Evolutionary conservation across 2,888 invertebrate genomes (phyloP).

Genomic region (Ophion obscuratus): DNA sequence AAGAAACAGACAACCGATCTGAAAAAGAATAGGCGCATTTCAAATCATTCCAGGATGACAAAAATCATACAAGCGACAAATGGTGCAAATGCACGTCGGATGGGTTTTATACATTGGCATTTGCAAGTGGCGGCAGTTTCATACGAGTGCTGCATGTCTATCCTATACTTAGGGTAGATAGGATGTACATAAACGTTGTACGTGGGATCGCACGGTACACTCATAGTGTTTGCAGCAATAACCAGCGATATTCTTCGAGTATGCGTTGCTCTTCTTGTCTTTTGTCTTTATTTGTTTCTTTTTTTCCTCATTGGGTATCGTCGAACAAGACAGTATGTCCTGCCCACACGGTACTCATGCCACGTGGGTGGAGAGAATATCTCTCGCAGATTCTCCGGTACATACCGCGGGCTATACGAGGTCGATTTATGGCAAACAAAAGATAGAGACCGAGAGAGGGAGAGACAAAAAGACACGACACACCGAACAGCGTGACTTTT

Average conservation of each 20-base stretch:
- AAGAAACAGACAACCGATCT: no score
- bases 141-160: background rate
- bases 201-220: slow-evolving; percentile 15
- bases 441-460: slow-evolving; percentile 21
- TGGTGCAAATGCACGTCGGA: background rate
- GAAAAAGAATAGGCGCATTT: no score
- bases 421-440: slow-evolving; percentile 54
- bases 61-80: background rate
- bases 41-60: no score
- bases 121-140: background rate
- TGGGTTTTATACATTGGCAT: no score
- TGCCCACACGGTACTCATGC: slow-evolving; percentile 72
- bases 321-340: slow-evolving; percentile 76
- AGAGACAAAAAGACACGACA: slow-evolving; percentile 22
- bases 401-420: slow-evolving; percentile 61
- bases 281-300: background rate
- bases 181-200: no score
- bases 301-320: slow-evolving; percentile 65
- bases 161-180: no score
- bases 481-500: slow-evolving; percentile 42
- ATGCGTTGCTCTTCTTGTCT: background rate
- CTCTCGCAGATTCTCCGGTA: slow-evolving; percentile 44
- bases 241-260: slow-evolving; percentile 53
- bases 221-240: slow-evolving; percentile 55
- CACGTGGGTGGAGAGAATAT: slow-evolving; percentile 70